phyloP scores from a whole-genome alignment of 1,140 invertebrate genomes.

The Trissolcus basalis region DNA sequence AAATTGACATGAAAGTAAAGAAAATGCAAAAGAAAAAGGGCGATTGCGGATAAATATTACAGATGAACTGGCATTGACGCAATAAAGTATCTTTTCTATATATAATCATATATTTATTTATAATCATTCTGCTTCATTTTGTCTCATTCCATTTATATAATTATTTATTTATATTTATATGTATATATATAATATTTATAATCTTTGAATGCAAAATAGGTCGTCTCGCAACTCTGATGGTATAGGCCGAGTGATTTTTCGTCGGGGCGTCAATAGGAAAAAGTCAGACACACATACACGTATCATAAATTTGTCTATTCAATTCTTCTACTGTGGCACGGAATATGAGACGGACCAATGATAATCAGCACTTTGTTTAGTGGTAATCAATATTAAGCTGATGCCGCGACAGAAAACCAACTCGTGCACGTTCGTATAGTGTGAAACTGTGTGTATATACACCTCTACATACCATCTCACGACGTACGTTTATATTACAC shows the following conservation, averaged over 20 bases:
- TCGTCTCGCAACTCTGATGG: slow-evolving; percentile 54
- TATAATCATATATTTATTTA: slow-evolving; percentile 11
- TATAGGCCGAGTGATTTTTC: slow-evolving; percentile 51
- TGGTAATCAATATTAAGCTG: slow-evolving; percentile 51
- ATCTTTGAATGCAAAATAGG: slow-evolving; percentile 44
- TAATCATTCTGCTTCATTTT: neutral
- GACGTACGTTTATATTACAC: slow-evolving; percentile 69
- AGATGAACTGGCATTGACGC: slow-evolving; percentile 12
- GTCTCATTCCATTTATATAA: neutral
- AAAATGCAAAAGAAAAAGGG: neutral
- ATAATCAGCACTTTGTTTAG: slow-evolving; percentile 49
- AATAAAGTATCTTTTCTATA: slow-evolving; percentile 8
- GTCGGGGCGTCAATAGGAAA: slow-evolving; percentile 51
- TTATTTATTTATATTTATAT: slow-evolving; percentile 11
- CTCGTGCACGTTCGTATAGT: slow-evolving; percentile 52
- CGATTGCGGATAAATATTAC: slow-evolving; percentile 1
- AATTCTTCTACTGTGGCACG: slow-evolving; percentile 56
- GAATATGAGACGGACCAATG: slow-evolving; percentile 59
- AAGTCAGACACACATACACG: slow-evolving; percentile 48
- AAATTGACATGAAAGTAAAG: neutral
- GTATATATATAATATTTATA: slow-evolving; percentile 44
- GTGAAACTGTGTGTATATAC: slow-evolving; percentile 57
- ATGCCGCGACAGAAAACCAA: slow-evolving; percentile 54
- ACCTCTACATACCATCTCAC: slow-evolving; percentile 58
- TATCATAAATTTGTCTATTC: slow-evolving; percentile 58